Evolutionary conservation across 2,888 invertebrate genomes (phyloP).

Genomic region (Arenicola marina): DNA sequence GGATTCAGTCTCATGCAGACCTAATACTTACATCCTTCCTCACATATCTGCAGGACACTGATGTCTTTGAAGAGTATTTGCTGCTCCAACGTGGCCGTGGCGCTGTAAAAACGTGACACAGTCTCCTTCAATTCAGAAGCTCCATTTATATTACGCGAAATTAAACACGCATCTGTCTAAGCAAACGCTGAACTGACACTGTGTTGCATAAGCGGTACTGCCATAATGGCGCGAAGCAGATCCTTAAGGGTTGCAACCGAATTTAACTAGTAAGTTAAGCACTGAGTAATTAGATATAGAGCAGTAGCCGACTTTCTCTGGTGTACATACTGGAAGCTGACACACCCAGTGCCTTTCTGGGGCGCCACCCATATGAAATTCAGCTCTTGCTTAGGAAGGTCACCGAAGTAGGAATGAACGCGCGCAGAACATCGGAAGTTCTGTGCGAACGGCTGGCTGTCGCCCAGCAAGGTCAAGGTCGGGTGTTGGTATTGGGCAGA

Average conservation of each 20-base stretch:
- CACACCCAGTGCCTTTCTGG: constrained; percentile 57
- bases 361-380: constrained; percentile 59
- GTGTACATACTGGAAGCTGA: constrained; percentile 60
- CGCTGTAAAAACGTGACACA: constrained; percentile 49
- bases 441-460: constrained; percentile 34
- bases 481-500: neutral
- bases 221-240: too few relatives aligned
- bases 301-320: too few relatives aligned
- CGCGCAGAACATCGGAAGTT: constrained; percentile 54
- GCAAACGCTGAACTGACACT: too few relatives aligned
- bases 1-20: too few relatives aligned
- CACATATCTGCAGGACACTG: constrained; percentile 58
- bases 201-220: too few relatives aligned
- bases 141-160: too few relatives aligned
- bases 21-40: too few relatives aligned
- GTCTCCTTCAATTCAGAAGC: too few relatives aligned
- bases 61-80: constrained; percentile 59
- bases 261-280: too few relatives aligned
- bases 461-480: neutral
- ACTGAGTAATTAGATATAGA: too few relatives aligned
- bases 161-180: too few relatives aligned
- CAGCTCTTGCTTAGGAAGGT: constrained; percentile 46
- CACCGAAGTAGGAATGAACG: constrained; percentile 54
- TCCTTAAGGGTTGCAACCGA: too few relatives aligned
- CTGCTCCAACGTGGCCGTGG: constrained; percentile 55